These are phyloP conservation scores for Digitonthophagus gazella DNA, from an alignment of 2,888 invertebrate genomes.

Conservation along the genomic window DNA sequence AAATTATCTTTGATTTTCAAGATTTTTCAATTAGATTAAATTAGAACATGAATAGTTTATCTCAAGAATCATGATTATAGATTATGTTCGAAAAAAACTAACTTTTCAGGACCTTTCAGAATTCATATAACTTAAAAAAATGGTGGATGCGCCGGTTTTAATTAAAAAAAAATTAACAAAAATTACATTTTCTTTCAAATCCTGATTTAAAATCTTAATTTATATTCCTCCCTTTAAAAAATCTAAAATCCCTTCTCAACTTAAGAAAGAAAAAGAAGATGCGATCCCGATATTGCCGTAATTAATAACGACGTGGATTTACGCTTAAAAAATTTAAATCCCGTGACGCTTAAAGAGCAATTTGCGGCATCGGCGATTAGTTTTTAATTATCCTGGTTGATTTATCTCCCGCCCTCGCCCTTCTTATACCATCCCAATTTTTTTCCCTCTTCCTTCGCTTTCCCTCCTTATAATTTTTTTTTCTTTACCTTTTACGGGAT, in stretches of 20 bases:
- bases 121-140: too few relatives aligned
- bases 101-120: too few relatives aligned
- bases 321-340: constrained; percentile 27
- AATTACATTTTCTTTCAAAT: too few relatives aligned
- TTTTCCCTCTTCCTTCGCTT: constrained; percentile 5
- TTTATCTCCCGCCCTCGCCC: constrained; percentile 33
- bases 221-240: not conserved
- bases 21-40: too few relatives aligned
- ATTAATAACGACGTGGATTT: constrained; percentile 15
- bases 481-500: constrained; percentile 5
- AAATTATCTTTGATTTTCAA: too few relatives aligned
- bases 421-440: not conserved
- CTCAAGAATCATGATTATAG: too few relatives aligned
- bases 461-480: not conserved
- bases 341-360: constrained; percentile 32
- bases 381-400: constrained; percentile 38
- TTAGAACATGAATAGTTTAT: too few relatives aligned
- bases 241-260: not conserved
- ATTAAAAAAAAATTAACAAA: too few relatives aligned
- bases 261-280: not conserved
- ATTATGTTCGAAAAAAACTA: too few relatives aligned
- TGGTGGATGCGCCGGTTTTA: not conserved
- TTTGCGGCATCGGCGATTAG: constrained; percentile 38
- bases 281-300: not conserved
- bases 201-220: not conserved